phyloP scores from a whole-genome alignment of 2,888 invertebrate genomes.

The Trachelus troglodyta region DNA sequence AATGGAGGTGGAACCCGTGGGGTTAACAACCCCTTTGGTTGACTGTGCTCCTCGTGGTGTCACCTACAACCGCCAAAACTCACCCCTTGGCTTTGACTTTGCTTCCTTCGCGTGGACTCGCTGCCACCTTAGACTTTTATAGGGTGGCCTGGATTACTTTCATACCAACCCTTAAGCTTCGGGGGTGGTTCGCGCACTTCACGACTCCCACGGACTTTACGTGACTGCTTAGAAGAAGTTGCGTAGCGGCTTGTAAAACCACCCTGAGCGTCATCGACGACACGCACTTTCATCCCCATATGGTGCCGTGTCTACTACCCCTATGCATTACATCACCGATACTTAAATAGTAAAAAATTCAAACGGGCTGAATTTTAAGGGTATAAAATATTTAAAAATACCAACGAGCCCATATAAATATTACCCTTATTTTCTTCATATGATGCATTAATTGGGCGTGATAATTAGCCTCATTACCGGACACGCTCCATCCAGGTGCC shows the following conservation, averaged over 20 bases:
- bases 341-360: not conserved
- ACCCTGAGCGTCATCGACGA: not conserved
- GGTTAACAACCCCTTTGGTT: conserved; percentile 41
- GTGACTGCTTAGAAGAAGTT: not conserved
- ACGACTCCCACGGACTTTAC: not conserved
- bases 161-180: conserved; percentile 34
- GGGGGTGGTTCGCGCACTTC: not conserved
- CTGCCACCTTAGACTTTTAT: conserved; percentile 38
- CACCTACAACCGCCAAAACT: conserved; percentile 37
- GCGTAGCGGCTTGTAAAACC: not conserved
- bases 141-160: conserved; percentile 43
- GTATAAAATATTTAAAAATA: not conserved
- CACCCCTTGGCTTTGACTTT: conserved; percentile 33
- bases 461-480: conserved; percentile 11
- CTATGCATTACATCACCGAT: not conserved
- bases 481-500: conserved; percentile 11
- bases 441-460: not conserved
- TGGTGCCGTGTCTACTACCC: not conserved
- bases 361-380: not conserved
- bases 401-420: not conserved
- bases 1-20: conserved; percentile 38
- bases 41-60: conserved; percentile 42
- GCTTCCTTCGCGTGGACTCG: conserved; percentile 35
- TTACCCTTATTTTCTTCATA: not conserved
- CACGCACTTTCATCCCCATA: not conserved